Percentiles rank a stretch among this genome's conserved stretches.
These are phyloP conservation scores for Antennarius striatus DNA, from an alignment of 2,113 vertebrate species.

Conservation along the genomic window DNA sequence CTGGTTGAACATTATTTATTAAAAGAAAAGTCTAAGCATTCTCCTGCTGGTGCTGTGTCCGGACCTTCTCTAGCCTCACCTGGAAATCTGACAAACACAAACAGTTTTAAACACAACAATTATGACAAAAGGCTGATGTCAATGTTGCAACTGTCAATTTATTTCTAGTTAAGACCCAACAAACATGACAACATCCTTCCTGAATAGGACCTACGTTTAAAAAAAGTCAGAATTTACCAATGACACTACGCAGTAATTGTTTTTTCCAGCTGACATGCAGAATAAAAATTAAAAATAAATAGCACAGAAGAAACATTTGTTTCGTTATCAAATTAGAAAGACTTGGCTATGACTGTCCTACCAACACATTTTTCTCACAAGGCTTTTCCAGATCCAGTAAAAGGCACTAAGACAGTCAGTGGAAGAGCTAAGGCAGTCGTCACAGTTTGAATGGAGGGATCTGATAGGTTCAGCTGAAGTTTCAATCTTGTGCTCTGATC, in stretches of 20 bases:
- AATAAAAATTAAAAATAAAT: conserved; percentile 40
- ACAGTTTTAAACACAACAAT: conserved; percentile 33
- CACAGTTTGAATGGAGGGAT: conserved; percentile 1
- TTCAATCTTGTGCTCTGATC: neutral
- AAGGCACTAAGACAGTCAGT: conserved; percentile 4
- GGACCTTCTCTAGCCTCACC: conserved; percentile 71
- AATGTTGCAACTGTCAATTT: conserved; percentile 25
- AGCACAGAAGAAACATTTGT: neutral
- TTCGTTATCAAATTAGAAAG: too few species aligned
- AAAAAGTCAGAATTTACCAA: too few species aligned
- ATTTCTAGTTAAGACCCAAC: conserved; percentile 23
- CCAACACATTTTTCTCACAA: too few species aligned
- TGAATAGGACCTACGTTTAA: too few species aligned
- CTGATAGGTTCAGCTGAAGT: neutral
- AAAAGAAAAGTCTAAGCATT: conserved; percentile 88
- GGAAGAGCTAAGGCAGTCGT: conserved; percentile 18
- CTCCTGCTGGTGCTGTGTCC: conserved; percentile 73
- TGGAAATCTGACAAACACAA: conserved; percentile 13
- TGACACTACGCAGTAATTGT: too few species aligned
- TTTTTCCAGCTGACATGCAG: too few species aligned
- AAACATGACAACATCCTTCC: neutral
- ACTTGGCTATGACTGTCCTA: too few species aligned
- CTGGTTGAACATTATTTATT: conserved; percentile 82
- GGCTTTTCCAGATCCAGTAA: neutral
- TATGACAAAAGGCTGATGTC: conserved; percentile 24